Evolutionary conservation across 92 coral and sea anemone species (phyloP).

Genomic region (Parazoanthus swiftii): DNA sequence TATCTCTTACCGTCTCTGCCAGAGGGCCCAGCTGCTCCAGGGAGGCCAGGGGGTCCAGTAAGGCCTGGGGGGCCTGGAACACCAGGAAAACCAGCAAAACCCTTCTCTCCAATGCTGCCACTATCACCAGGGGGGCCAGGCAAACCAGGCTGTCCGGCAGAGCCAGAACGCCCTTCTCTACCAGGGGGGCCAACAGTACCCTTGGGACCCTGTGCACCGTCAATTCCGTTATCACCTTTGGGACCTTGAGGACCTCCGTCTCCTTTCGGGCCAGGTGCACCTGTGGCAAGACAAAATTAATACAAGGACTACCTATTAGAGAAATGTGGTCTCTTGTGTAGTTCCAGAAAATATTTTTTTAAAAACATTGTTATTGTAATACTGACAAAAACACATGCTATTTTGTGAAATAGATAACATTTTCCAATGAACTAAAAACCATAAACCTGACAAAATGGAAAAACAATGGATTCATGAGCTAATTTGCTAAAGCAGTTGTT

Average conservation of each 20-base stretch:
- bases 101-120: constrained; percentile 71
- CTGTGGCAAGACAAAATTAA: not conserved
- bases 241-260: constrained; percentile 24
- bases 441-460: no score
- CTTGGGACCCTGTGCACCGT: constrained; percentile 35
- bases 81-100: constrained; percentile 49
- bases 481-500: no score
- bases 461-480: no score
- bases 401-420: no score
- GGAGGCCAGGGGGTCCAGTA: constrained; percentile 45
- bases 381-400: no score
- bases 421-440: no score
- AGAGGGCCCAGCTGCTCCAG: constrained; percentile 42
- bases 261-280: constrained; percentile 24
- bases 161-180: constrained; percentile 22
- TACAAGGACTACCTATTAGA: not conserved
- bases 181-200: constrained; percentile 38
- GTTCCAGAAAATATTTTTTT: no score
- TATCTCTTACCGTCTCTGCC: constrained; percentile 55
- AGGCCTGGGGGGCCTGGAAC: constrained; percentile 49
- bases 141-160: constrained; percentile 39
- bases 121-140: constrained; percentile 58
- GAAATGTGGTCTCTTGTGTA: no score
- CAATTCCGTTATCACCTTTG: constrained; percentile 16
- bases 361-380: no score